These are phyloP conservation scores for Oncorhynchus masou DNA, from an alignment of 2,113 vertebrate species.

Conservation along the genomic window DNA sequence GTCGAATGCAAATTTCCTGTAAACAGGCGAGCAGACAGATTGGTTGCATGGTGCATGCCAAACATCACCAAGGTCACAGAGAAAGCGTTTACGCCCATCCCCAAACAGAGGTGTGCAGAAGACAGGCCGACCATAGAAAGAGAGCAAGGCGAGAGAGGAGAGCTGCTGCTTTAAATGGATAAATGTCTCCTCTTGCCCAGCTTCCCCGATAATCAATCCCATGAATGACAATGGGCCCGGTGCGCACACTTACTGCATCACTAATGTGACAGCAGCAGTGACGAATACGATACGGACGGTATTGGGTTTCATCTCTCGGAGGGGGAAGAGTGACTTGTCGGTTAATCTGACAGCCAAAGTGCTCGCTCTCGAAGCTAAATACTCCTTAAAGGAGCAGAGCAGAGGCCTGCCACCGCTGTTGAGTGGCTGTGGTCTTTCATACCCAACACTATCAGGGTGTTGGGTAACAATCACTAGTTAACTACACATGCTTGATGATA, in stretches of 20 bases:
- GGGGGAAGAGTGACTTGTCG: constrained; percentile 39
- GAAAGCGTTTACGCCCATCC: background rate
- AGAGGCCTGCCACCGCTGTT: background rate
- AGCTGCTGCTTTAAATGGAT: constrained; percentile 61
- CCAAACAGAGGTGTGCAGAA: background rate
- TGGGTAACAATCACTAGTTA: no score
- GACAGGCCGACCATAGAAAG: background rate
- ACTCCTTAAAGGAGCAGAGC: constrained; percentile 41
- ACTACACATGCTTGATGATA: no score
- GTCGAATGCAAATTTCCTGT: constrained; percentile 56
- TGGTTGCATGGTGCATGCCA: constrained; percentile 39
- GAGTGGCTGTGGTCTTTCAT: background rate
- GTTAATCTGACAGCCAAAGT: constrained; percentile 51
- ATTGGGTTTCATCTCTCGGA: constrained; percentile 57
- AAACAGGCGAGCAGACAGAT: constrained; percentile 39
- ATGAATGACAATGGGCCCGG: constrained; percentile 66
- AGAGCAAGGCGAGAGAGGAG: background rate
- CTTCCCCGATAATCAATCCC: constrained; percentile 75
- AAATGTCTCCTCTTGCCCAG: constrained; percentile 74
- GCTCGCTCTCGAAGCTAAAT: constrained; percentile 53
- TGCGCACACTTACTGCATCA: constrained; percentile 36
- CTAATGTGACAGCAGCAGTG: constrained; percentile 46
- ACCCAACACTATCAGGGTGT: no score
- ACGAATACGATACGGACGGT: constrained; percentile 40
- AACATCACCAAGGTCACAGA: constrained; percentile 51